Base-by-base conservation (phyloP, 2,888 invertebrate species). In the Acheta domesticus region DNA sequence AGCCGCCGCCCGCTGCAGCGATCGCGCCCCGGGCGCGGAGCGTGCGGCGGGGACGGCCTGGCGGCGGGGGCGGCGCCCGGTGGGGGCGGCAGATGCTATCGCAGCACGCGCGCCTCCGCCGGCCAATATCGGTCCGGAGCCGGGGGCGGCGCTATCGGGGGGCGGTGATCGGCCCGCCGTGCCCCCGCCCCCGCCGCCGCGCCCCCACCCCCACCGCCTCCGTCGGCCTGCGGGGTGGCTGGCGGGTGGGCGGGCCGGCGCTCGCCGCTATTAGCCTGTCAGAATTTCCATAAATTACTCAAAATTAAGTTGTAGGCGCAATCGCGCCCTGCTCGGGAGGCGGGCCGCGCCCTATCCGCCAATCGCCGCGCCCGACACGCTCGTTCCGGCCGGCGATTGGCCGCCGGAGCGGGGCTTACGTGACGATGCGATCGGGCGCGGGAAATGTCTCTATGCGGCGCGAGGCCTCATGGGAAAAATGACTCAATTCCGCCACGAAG, bases 251-350 rank as follows among this genome's bases (percentile, higher is more conserved):
- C 62, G 62, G 16, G 8, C 62, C 62, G 14, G 14, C 62, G 14
- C 62, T 62, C 62, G 8, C 62, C 62, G 62, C 62, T 62, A 62
- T 62, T 62, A 62, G 62, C 62, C 62, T 62, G 62, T 62, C 62
- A 62, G 62, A 62, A 62, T 62, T 62, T 62, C 62, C 62, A 62
- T 62, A 62, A 62, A 62, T 62, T 62, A 62, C 62, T 62, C 62
- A 62, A 62, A 62, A 62, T 62, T 62, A 62, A 62, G 62, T 62
- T 62, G 62, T 62, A n/a, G 16, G 16, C 62, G 62, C 62, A n/a
- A 62, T 62, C 62, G 62, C 62, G 14, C 14, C 16, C 62, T 4
- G 16, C 62, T 19, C 62, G 62, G 16, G 62, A 11, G 62, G 14
- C 62, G 62, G 62, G 62, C n/a, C 62, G 16, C 16, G 14, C n/a